Base-by-base conservation (phyloP, 2,797 vertebrate species). In the Neomorphus geoffroyi region DNA sequence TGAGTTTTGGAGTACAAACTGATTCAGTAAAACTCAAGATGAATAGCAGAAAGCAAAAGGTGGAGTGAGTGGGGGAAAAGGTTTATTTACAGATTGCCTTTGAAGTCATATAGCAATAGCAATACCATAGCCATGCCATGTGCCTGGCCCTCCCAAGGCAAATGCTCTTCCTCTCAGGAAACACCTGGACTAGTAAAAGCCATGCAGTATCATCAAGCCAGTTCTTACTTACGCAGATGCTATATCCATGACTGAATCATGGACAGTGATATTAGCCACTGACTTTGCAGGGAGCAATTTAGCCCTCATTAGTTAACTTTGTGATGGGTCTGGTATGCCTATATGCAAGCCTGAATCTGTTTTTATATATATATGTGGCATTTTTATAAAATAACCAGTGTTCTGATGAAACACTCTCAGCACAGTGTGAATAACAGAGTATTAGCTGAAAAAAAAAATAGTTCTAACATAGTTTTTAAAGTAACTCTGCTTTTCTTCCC, bases 131-230 rank as follows among this genome's bases (percentile, higher is more conserved):
- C 57, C 26, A 13, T 57, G 54, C 37, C 65, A 48, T 41, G 21
- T 51, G 57, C 37, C 57, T 60, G 32, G 7, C 27, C 45, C 33
- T 90, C 37, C 57, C 71, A 60, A 69, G 67, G 77, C 41, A n/a
- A 77, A 17, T n/a, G 54, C 80, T 86, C 14, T 54, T 93, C 61
- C 45, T 35, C 65, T 65, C 78, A 95, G 95, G 93, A 93, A 95
- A 78, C 90, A 87, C 64, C 83, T 85, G 80, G 57, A 50, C 37
- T 66, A 56, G 78, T 86, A 83, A 80, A 84, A 90, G 24, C 43
- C 10, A 2, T 1, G 2, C 4, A 10, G 33, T 85, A 50, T 74
- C 58, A 28, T n/a, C 0, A 1, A 46, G 28, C 41, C 53, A 30
- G 41, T 45, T 90, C 74, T 87, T 21, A 3, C 32, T 86, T 73